Base-by-base conservation (phyloP, 2,797 vertebrate genomes). In the Tangara arthus region DNA sequence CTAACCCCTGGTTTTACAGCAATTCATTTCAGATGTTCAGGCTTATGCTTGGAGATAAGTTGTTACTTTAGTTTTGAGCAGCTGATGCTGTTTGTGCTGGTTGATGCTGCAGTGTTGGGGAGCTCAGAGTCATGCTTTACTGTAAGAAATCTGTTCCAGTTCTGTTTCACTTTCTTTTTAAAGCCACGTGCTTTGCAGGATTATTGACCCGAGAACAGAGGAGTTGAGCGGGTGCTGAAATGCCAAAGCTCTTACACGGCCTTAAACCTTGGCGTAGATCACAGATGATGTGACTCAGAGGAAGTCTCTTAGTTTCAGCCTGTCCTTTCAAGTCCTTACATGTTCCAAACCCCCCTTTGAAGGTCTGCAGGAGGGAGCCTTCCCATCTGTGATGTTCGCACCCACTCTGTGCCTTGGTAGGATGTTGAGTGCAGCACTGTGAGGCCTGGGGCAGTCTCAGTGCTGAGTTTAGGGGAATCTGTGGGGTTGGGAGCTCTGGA, bases 81-180 rank as follows among this genome's bases (percentile, higher is more conserved):
- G 8, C 35, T 57, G 32, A 6, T 68, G 49, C 39, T 50, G 11
- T 23, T 76, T 53, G 61, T 49, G 23, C 15, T 3, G 2, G 13
- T 47, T 30, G 15, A 7, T 76, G 8, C n/a, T 37, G 61, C 3
- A 78, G 27, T 34, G 15, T 6, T 44, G 7, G 8, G 18, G 28
- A 42, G n/a, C 27, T 85, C 11, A 24, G 49, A 28, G 39, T 42
- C 1, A 0, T 20, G n/a, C 16, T 73, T 73, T 65, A 9, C 60
- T 57, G 41, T 28, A 56, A 93, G 14, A 56, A 84, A 32, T 52
- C 12, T 61, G 68, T 87, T 57, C 10, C 3, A 1, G 21, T 69
- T 72, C 55, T 66, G 15, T 90, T 93, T 94, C 65, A 34, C 61
- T 94, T 94, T 91, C 69, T 19, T 34, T 87, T 81, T 53, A 32